A percentile compares a stretch with the other conserved stretches of the same genome.
Conservation (phyloP, 2,888 invertebrate genomes). For the Chloromyia formosa region DNA sequence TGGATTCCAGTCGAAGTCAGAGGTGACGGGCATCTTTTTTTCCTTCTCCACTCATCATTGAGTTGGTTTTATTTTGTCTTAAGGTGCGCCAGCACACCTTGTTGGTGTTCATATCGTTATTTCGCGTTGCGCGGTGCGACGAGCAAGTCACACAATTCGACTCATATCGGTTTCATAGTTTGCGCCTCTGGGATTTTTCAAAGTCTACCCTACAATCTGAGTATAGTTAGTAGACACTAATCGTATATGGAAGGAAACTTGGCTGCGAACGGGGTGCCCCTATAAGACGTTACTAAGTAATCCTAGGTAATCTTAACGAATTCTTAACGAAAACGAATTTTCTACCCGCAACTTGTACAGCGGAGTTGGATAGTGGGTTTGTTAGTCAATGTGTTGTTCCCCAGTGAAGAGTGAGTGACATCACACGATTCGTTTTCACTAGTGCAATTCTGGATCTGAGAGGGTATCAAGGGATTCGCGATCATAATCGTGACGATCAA, state of each 20-base stretch:
- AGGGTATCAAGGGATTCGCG: slow-evolving; percentile 28
- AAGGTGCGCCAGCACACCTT: slow-evolving; percentile 45
- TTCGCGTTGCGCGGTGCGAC: slow-evolving; percentile 47
- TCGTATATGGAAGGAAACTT: not conserved
- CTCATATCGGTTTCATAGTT: slow-evolving; percentile 30
- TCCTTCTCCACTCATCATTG: slow-evolving; percentile 43
- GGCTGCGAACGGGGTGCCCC: slow-evolving; percentile 28
- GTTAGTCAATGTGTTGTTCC: slow-evolving; percentile 4
- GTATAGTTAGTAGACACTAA: not conserved
- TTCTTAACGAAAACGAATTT: slow-evolving; percentile 40
- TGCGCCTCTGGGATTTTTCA: slow-evolving; percentile 23
- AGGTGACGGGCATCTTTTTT: slow-evolving; percentile 41
- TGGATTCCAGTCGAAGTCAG: slow-evolving; percentile 15
- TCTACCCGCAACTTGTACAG: slow-evolving; percentile 11
- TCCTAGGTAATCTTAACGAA: slow-evolving; percentile 32
- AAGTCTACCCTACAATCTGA: slow-evolving; percentile 19
- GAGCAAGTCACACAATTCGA: slow-evolving; percentile 46
- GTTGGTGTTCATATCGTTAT: slow-evolving; percentile 43
- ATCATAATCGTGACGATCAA: slow-evolving; percentile 12
- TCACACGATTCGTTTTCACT: slow-evolving; percentile 14
- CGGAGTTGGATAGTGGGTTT: slow-evolving; percentile 2
- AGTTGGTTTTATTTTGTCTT: slow-evolving; percentile 42
- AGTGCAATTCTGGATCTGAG: slow-evolving; percentile 13
- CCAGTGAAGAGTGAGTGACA: slow-evolving; percentile 37
- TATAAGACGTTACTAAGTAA: not conserved